Conservation (phyloP, 92 coral and sea anemone species). For the Parazoanthus swiftii region DNA sequence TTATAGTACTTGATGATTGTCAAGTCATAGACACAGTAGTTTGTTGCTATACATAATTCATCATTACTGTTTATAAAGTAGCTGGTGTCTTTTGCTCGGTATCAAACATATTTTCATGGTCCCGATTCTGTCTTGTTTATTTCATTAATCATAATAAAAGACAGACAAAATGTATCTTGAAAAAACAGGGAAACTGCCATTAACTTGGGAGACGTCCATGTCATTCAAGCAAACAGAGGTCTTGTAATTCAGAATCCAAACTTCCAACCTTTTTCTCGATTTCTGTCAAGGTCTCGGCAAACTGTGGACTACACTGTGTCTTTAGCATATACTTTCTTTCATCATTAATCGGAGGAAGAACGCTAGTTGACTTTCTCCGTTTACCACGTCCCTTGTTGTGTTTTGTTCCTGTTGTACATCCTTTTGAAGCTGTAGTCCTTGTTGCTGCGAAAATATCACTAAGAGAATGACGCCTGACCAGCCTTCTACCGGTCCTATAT, state of each 20-base stretch:
- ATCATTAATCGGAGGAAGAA: slow-evolving; percentile 4
- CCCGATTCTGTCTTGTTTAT: too few relatives aligned
- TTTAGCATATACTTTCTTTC: slow-evolving; percentile 24
- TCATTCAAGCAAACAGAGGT: neutral
- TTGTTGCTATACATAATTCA: too few relatives aligned
- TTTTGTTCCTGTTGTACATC: neutral
- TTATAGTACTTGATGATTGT: too few relatives aligned
- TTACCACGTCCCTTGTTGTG: neutral
- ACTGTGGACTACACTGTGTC: slow-evolving; percentile 30
- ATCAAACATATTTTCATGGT: too few relatives aligned
- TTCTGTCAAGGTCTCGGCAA: slow-evolving; percentile 29
- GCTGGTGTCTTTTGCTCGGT: too few relatives aligned
- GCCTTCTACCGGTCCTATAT: neutral
- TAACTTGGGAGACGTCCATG: neutral
- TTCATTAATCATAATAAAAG: neutral
- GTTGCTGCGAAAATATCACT: too few relatives aligned
- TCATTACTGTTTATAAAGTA: too few relatives aligned
- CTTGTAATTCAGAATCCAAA: neutral
- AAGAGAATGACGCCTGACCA: neutral
- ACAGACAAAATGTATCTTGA: neutral
- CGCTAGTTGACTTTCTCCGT: neutral
- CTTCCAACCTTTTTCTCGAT: neutral
- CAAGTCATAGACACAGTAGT: too few relatives aligned
- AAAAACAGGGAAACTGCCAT: too few relatives aligned
- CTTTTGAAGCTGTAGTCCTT: too few relatives aligned